A percentile compares a stretch with the other conserved stretches of the same genome.
Evolutionary conservation across 1,140 invertebrate genomes (phyloP).

Genomic region (Drosophila pectinifera): DNA sequence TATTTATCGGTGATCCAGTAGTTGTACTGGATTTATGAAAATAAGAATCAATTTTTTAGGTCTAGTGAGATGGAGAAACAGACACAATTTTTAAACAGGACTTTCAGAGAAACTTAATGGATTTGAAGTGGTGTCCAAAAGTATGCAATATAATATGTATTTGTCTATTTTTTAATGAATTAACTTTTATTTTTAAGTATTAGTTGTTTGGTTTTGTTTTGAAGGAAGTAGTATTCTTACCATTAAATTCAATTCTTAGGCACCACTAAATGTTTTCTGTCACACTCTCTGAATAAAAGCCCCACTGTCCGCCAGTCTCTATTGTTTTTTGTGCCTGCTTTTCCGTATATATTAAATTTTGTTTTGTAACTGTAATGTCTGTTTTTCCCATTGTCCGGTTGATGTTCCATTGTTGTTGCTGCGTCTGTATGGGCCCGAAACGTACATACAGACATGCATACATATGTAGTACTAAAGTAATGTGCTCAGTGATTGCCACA

Average conservation of each 20-base stretch:
- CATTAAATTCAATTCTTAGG: not conserved
- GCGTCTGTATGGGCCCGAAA: slow-evolving; percentile 41
- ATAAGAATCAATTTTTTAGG: too few relatives aligned
- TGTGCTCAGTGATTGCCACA: slow-evolving; percentile 73
- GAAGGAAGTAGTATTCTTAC: not conserved
- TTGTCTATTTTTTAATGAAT: slow-evolving; percentile 1
- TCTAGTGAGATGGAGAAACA: too few relatives aligned
- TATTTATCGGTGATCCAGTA: too few relatives aligned
- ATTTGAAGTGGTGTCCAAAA: too few relatives aligned
- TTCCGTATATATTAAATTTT: slow-evolving; percentile 66
- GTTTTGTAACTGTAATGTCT: slow-evolving; percentile 79
- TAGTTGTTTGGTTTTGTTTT: not conserved
- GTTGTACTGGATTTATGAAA: too few relatives aligned
- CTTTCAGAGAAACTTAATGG: too few relatives aligned
- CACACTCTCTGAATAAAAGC: not conserved
- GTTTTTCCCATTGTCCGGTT: slow-evolving; percentile 49
- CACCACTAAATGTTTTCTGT: not conserved
- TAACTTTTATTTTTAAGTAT: not conserved
- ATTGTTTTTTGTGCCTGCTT: slow-evolving; percentile 28
- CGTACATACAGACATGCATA: slow-evolving; percentile 10
- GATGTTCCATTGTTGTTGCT: slow-evolving; percentile 52
- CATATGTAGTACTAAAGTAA: slow-evolving; percentile 58
- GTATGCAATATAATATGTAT: not conserved
- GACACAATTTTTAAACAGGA: too few relatives aligned
- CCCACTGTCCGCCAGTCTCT: slow-evolving; percentile 21